phyloP scores from a whole-genome alignment of 2,888 invertebrate genomes.

The Eilema depressum region DNA sequence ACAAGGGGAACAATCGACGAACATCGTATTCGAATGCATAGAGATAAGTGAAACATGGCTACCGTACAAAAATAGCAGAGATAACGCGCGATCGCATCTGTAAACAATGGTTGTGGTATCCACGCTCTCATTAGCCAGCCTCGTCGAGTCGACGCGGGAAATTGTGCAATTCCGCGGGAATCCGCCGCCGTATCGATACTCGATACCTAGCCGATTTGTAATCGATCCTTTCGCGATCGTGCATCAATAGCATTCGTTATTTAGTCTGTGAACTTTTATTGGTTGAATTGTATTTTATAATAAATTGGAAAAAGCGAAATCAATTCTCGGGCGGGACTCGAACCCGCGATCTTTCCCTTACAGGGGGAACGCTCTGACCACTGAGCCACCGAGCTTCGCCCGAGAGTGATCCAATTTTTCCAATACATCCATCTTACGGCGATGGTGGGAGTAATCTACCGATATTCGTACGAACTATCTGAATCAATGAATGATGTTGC shows the following conservation, averaged over 20 bases:
- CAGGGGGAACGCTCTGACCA: no score
- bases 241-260: slow-evolving; percentile 47
- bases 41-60: slow-evolving; percentile 83
- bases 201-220: slow-evolving; percentile 69
- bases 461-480: no score
- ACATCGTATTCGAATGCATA: slow-evolving; percentile 68
- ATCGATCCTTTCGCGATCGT: slow-evolving; percentile 66
- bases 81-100: slow-evolving; percentile 80
- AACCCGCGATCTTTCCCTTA: no score
- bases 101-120: slow-evolving; percentile 82
- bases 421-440: no score
- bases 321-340: no score
- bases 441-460: no score
- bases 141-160: slow-evolving; percentile 73
- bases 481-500: no score
- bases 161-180: slow-evolving; percentile 79
- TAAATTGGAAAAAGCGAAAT: no score
- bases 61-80: slow-evolving; percentile 81
- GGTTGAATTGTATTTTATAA: slow-evolving; percentile 5
- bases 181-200: slow-evolving; percentile 71
- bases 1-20: slow-evolving; percentile 75
- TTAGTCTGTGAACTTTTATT: slow-evolving; percentile 35
- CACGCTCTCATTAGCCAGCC: slow-evolving; percentile 85
- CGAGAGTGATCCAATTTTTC: no score
- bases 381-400: no score